These are phyloP conservation scores for Eupithecia inturbata DNA, from an alignment of 2,888 invertebrate genomes.

Conservation along the genomic window DNA sequence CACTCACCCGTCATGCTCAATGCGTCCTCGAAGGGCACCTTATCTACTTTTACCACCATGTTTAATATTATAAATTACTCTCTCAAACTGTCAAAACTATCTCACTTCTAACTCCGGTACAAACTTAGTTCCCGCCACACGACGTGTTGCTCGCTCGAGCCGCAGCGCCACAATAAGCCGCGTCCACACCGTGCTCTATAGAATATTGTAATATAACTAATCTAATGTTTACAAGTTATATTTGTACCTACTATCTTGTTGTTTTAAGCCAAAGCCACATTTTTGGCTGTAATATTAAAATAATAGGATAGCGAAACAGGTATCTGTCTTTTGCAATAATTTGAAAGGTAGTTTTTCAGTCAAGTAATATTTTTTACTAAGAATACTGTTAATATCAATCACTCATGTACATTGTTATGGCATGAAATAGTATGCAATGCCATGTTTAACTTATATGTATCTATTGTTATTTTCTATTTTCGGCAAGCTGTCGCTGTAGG, in stretches of 20 bases:
- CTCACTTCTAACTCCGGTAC: not conserved
- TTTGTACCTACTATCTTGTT: not conserved
- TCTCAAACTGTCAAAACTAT: not conserved
- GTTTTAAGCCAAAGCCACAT: too few relatives aligned
- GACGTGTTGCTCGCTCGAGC: not conserved
- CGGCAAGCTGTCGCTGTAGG: too few relatives aligned
- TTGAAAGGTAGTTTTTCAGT: too few relatives aligned
- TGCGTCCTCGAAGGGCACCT: constrained; percentile 63
- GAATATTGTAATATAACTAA: not conserved
- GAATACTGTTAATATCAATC: too few relatives aligned
- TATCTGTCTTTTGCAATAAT: too few relatives aligned
- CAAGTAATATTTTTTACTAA: too few relatives aligned
- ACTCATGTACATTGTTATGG: too few relatives aligned
- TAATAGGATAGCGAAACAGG: too few relatives aligned
- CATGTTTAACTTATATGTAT: too few relatives aligned
- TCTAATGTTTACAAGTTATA: not conserved
- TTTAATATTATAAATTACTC: constrained; percentile 16
- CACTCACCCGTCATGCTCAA: constrained; percentile 60
- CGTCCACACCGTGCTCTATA: not conserved
- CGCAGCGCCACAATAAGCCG: not conserved
- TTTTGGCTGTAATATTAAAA: too few relatives aligned
- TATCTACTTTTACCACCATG: constrained; percentile 53
- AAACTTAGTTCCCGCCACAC: not conserved
- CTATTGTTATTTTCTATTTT: too few relatives aligned
- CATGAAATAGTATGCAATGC: too few relatives aligned